Evolutionary conservation across 2,113 vertebrate genomes (phyloP).

Genomic region (Lynx canadensis): DNA sequence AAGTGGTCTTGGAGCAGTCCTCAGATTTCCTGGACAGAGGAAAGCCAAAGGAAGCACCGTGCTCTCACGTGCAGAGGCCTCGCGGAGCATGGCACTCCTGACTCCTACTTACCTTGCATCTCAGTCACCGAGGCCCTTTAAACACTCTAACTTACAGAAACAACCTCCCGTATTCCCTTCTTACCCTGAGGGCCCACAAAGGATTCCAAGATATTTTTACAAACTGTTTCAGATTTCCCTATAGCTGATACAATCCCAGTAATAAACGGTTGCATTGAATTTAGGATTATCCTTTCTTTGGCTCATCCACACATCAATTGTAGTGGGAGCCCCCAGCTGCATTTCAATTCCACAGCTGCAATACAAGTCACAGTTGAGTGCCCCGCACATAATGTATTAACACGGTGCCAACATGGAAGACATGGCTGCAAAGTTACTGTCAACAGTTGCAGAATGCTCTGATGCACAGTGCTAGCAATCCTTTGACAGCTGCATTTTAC

Average conservation of each 20-base stretch:
- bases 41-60: not conserved
- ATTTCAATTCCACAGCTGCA: not conserved
- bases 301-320: not conserved
- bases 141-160: not conserved
- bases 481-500: slow-evolving; percentile 35
- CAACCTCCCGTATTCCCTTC: not conserved
- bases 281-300: not conserved
- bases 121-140: not conserved
- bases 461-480: not conserved
- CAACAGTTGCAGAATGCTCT: not conserved
- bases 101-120: too few species aligned
- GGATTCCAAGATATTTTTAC: not conserved
- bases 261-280: not conserved
- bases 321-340: not conserved
- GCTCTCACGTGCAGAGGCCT: not conserved
- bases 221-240: not conserved
- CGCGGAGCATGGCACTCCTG: not conserved
- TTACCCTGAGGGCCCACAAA: not conserved
- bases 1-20: not conserved
- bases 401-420: not conserved
- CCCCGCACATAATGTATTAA: not conserved
- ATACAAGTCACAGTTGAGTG: not conserved
- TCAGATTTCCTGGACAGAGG: not conserved
- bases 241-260: not conserved
- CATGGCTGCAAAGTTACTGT: not conserved